These are phyloP conservation scores for Hydrotaea diabolus DNA, from an alignment of 2,888 invertebrate species.

Conservation along the genomic window DNA sequence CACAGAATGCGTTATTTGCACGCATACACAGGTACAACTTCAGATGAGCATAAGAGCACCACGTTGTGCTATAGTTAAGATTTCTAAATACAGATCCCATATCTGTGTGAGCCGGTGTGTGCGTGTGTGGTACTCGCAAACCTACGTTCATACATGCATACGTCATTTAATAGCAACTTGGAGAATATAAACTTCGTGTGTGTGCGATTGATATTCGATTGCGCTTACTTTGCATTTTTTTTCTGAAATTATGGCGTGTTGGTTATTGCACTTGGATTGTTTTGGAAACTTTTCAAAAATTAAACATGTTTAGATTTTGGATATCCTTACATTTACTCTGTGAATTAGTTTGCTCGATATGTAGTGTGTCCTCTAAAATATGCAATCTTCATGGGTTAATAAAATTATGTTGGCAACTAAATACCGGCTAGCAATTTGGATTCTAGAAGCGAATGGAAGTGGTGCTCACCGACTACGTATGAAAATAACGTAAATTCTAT, in stretches of 20 bases:
- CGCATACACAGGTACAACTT: constrained; percentile 35
- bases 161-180: background rate
- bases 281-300: background rate
- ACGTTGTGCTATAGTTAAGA: constrained; percentile 39
- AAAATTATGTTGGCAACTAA: too few species aligned
- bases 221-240: background rate
- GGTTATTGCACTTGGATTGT: background rate
- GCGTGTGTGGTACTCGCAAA: too few species aligned
- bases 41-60: constrained; percentile 41
- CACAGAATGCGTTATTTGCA: constrained; percentile 33
- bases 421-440: too few species aligned
- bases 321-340: background rate
- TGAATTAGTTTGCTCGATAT: too few species aligned
- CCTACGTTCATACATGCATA: background rate
- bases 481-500: too few species aligned
- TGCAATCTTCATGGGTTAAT: too few species aligned
- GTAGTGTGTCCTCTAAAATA: too few species aligned
- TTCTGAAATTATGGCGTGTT: background rate
- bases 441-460: too few species aligned
- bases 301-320: background rate
- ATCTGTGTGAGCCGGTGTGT: background rate
- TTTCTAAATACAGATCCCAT: background rate
- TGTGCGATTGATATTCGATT: background rate
- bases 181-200: background rate
- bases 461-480: too few species aligned